These are phyloP conservation scores for Siderastrea radians DNA, from an alignment of 92 coral and sea anemone genomes.

Conservation along the genomic window DNA sequence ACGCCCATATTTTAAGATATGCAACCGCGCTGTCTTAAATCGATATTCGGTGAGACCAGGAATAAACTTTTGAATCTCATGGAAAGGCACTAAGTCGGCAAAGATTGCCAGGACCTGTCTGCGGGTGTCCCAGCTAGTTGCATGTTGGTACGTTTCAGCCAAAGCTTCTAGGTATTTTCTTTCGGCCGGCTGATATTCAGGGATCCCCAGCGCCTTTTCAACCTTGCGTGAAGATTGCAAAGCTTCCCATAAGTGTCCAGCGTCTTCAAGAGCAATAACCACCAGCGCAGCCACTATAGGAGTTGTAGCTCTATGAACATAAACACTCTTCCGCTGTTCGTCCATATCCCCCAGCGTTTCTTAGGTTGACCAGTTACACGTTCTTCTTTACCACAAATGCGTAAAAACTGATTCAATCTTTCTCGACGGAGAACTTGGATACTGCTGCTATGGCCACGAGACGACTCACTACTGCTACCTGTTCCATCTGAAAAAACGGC, in stretches of 20 bases:
- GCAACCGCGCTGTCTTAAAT: constrained; percentile 41
- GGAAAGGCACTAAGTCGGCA: constrained; percentile 61
- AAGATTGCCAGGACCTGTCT: constrained; percentile 71
- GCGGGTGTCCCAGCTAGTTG: constrained; percentile 60
- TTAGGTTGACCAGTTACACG: not conserved
- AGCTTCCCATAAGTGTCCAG: constrained; percentile 66
- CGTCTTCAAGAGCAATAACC: constrained; percentile 59
- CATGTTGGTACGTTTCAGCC: constrained; percentile 3
- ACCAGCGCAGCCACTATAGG: constrained; percentile 58
- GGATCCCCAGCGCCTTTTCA: constrained; percentile 50
- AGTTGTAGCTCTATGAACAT: constrained; percentile 47
- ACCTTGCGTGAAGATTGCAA: constrained; percentile 45
- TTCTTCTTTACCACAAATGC: constrained; percentile 44
- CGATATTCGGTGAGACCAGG: constrained; percentile 28
- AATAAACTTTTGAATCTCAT: too few species aligned
- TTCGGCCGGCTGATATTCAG: not conserved
- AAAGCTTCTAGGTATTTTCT: constrained; percentile 68
- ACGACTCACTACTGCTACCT: too few species aligned
- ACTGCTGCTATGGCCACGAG: too few species aligned
- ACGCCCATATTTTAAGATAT: constrained; percentile 62
- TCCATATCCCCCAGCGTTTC: constrained; percentile 47
- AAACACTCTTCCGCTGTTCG: constrained; percentile 38
- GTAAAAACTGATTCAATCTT: constrained; percentile 39
- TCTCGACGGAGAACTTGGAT: too few species aligned
- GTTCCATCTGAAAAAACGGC: too few species aligned